These are phyloP conservation scores for Phyllotreta striolata DNA, from an alignment of 2,888 invertebrate genomes.

Conservation along the genomic window DNA sequence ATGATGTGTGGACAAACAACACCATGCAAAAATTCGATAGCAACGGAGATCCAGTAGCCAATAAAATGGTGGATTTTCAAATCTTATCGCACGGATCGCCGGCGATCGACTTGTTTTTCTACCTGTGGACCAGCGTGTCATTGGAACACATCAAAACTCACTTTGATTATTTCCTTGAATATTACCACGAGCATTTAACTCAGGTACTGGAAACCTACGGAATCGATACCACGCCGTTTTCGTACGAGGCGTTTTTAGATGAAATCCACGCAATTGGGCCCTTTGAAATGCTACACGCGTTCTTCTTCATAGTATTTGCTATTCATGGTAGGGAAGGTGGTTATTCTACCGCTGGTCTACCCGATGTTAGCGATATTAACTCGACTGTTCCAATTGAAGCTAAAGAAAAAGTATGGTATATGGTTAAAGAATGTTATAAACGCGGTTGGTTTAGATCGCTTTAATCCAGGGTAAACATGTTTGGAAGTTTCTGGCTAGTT, in stretches of 20 bases:
- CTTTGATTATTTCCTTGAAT: slow-evolving; percentile 60
- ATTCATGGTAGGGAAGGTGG: slow-evolving; percentile 37
- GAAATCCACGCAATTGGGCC: slow-evolving; percentile 57
- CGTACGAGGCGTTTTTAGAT: slow-evolving; percentile 54
- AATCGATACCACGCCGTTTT: slow-evolving; percentile 53
- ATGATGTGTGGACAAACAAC: slow-evolving; percentile 69
- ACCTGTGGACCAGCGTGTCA: slow-evolving; percentile 63
- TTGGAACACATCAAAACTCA: slow-evolving; percentile 56
- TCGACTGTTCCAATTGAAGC: slow-evolving; percentile 31
- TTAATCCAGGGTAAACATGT: too few relatives aligned
- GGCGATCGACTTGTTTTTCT: slow-evolving; percentile 64
- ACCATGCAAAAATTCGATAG: slow-evolving; percentile 62
- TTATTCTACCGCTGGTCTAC: background rate
- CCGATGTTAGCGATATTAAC: background rate
- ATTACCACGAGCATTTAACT: slow-evolving; percentile 63
- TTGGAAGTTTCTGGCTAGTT: too few relatives aligned
- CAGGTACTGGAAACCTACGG: slow-evolving; percentile 53
- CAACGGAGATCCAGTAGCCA: slow-evolving; percentile 48
- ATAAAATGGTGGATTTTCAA: slow-evolving; percentile 67
- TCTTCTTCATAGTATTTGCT: slow-evolving; percentile 54
- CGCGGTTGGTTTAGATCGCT: slow-evolving; percentile 42
- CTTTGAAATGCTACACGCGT: slow-evolving; percentile 58
- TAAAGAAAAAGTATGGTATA: slow-evolving; percentile 43
- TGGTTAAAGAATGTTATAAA: slow-evolving; percentile 43
- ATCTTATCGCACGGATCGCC: slow-evolving; percentile 63